Evolutionary conservation across 2,888 invertebrate species (phyloP), one percentile per base, ranked within the genome.

Genomic region (Horisme vitalbata): DNA sequence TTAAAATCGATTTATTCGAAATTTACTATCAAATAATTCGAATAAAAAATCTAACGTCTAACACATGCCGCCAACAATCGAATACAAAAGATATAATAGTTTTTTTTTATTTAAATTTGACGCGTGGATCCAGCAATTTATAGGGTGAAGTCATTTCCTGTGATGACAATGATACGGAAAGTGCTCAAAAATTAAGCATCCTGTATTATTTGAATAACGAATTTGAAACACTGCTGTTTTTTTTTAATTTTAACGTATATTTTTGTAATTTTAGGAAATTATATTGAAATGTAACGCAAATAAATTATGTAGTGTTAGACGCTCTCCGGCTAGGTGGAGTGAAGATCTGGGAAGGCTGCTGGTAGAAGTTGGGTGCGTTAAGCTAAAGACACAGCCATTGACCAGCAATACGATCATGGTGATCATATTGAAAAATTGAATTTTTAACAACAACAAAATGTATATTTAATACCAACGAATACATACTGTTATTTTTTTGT

Each of bases 101-200:
- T 38, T 62, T 70, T 70, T 71, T 72, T 66, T 71, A 61, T 70
- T 68, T 57, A 65, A 73, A 73, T 73, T 64, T 65, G 75, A 74
- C 79, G 68, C 80, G 80, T 75, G 80, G 56, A 65, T 61, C 65
- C 61, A 68, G 59, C 68, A 65, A 79, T 80, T 79, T 67, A 75
- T 66, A 75, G 79, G 81, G 78, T 79, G 80, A 72, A 74, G 75
- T 78, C 73, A 76, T 79, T 83, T 84, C 85, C 85, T 80, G 76
- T 61, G 79, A 82, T 80, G 80, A 83, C 84, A 83, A 79, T 73
- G 83, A 84, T 80, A 83, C 75, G 74, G 68, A 73, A 71, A 65
- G 50, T 48, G 54, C 52, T 59, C 52, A 39, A 32, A 48, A 45
- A 57, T 52, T 13, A 41, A 59, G 51, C 66, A 63, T 68, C 64